Evolutionary conservation across 2,797 vertebrate genomes (phyloP).

Genomic region (Coendou prehensilis): DNA sequence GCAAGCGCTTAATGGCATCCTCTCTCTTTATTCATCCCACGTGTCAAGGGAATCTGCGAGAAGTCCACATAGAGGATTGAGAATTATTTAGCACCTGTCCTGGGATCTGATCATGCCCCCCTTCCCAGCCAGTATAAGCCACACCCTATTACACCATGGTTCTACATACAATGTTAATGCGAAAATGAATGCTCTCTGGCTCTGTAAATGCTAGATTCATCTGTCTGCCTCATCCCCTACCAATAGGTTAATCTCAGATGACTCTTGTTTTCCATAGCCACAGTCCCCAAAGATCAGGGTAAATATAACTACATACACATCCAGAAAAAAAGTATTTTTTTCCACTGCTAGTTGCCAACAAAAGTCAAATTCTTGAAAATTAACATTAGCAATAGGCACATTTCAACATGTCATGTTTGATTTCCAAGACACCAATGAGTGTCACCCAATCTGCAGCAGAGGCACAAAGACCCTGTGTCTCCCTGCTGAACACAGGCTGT

Average conservation of each 20-base stretch:
- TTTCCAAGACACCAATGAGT: constrained; percentile 62
- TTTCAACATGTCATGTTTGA: constrained; percentile 76
- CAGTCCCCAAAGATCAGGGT: constrained; percentile 28
- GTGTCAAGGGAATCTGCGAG: background rate
- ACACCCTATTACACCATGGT: background rate
- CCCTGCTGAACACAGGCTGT: background rate
- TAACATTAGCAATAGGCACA: constrained; percentile 63
- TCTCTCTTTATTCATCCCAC: background rate
- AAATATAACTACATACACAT: background rate
- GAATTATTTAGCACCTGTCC: background rate
- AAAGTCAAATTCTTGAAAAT: constrained; percentile 81
- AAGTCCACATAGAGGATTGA: background rate
- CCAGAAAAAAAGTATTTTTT: constrained; percentile 18
- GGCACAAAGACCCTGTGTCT: constrained; percentile 81
- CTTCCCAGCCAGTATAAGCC: background rate
- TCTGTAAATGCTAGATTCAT: constrained; percentile 2
- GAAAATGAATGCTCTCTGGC: constrained; percentile 2
- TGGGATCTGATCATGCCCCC: background rate
- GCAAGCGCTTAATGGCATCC: background rate
- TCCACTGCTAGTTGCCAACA: constrained; percentile 48
- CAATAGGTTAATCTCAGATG: constrained; percentile 7
- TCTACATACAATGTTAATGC: background rate
- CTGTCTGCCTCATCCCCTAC: background rate
- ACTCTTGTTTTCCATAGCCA: constrained; percentile 5
- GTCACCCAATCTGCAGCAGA: constrained; percentile 31